phyloP scores from a whole-genome alignment of 2,113 vertebrate genomes.

The Heterotilapia buettikoferi region DNA sequence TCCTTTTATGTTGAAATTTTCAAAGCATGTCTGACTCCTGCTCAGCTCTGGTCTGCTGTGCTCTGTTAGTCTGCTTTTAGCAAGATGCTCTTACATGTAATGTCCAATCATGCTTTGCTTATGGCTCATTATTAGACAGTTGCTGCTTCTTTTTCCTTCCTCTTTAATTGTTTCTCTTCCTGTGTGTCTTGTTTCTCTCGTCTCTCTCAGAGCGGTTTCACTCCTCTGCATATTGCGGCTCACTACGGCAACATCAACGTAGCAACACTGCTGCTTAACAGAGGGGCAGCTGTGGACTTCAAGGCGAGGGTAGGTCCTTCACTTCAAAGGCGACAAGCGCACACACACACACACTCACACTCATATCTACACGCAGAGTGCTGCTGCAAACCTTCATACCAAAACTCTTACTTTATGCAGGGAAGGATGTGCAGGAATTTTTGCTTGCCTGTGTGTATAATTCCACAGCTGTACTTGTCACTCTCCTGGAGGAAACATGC shows the following conservation, averaged over 20 bases:
- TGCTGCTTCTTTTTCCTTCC: conserved; percentile 32
- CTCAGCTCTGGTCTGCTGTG: not conserved
- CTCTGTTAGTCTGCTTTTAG: not conserved
- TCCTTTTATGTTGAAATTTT: not conserved
- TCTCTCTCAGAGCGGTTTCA: conserved; percentile 87
- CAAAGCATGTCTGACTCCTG: not conserved
- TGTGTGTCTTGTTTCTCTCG: conserved; percentile 23
- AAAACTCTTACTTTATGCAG: not conserved
- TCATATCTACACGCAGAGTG: not conserved
- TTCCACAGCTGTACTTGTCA: conserved; percentile 45
- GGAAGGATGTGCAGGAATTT: not conserved
- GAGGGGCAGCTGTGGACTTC: conserved; percentile 93
- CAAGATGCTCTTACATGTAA: not conserved
- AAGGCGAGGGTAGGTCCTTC: conserved; percentile 82
- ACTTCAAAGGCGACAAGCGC: not conserved
- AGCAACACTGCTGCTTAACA: conserved; percentile 91
- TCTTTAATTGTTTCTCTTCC: not conserved
- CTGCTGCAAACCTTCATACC: not conserved
- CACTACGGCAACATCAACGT: conserved; percentile 98
- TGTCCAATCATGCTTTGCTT: conserved; percentile 31
- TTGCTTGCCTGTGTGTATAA: not conserved
- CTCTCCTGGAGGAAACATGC: not conserved
- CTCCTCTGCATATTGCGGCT: conserved; percentile 91
- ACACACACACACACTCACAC: not conserved
- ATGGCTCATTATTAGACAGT: not conserved